These are phyloP conservation scores for Chaitophorus viminalis DNA, from an alignment of 2,888 invertebrate genomes.

Conservation along the genomic window DNA sequence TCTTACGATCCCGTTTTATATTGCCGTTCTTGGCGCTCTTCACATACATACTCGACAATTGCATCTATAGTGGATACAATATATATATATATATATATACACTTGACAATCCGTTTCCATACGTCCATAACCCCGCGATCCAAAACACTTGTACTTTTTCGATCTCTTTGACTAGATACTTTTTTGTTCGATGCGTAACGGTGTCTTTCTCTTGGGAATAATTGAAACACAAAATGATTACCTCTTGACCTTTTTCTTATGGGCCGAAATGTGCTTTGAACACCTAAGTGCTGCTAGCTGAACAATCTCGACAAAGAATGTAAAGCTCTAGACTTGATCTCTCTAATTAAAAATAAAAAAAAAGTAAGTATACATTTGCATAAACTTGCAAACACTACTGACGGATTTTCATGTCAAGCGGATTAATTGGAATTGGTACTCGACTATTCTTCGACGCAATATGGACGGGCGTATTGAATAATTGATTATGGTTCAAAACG, in stretches of 20 bases:
- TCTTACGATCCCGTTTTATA: constrained; percentile 10
- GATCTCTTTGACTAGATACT: constrained; percentile 43
- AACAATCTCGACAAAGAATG: background rate
- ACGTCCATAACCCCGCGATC: constrained; percentile 10
- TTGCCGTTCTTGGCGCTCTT: constrained; percentile 13
- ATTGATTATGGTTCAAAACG: background rate
- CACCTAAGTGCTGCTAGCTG: background rate
- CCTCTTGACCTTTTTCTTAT: constrained; percentile 29
- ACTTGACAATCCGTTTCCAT: constrained; percentile 34
- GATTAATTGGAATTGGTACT: constrained; percentile 15
- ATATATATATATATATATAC: no score
- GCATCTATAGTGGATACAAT: constrained; percentile 1
- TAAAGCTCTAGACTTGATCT: background rate
- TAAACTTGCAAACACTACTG: background rate
- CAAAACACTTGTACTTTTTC: constrained; percentile 38
- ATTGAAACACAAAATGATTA: constrained; percentile 47
- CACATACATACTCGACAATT: constrained; percentile 18
- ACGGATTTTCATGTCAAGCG: no score
- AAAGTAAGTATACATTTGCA: background rate
- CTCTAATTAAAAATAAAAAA: constrained; percentile 16
- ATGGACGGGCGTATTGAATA: no score
- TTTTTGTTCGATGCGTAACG: background rate
- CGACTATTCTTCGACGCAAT: no score
- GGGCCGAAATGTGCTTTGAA: constrained; percentile 14
- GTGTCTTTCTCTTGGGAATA: constrained; percentile 19